Percentiles rank a stretch among this genome's conserved stretches.
phyloP scores from a whole-genome alignment of 2,888 invertebrate genomes.

The Cryptophagus acutangulus region DNA sequence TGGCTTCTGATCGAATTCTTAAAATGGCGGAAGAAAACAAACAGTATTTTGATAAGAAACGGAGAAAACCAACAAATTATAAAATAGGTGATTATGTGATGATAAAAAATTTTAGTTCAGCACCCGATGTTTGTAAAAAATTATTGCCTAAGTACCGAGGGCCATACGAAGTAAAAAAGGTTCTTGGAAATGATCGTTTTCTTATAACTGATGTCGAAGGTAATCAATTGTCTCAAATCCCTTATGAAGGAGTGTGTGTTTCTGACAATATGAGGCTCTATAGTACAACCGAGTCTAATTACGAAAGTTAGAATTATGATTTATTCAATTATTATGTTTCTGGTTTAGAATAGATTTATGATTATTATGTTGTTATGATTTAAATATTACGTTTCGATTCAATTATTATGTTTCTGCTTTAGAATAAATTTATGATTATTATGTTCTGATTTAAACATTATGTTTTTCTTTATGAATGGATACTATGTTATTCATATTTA shows the following conservation, averaged over 20 bases:
- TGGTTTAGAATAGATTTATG: too few relatives aligned
- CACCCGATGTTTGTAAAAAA: slow-evolving; percentile 23
- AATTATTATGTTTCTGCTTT: too few relatives aligned
- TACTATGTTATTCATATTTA: too few relatives aligned
- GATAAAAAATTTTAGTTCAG: slow-evolving; percentile 22
- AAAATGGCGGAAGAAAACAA: background rate
- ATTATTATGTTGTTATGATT: too few relatives aligned
- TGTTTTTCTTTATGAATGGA: too few relatives aligned
- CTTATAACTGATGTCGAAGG: slow-evolving; percentile 19
- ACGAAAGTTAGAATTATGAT: too few relatives aligned
- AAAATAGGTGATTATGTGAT: slow-evolving; percentile 23
- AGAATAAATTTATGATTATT: too few relatives aligned
- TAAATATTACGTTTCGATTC: too few relatives aligned
- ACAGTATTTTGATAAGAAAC: slow-evolving; percentile 16
- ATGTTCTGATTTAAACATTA: too few relatives aligned
- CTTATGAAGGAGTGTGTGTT: slow-evolving; percentile 16
- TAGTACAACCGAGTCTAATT: too few relatives aligned
- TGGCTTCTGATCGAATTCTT: slow-evolving; percentile 5
- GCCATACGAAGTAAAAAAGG: slow-evolving; percentile 23
- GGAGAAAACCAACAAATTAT: slow-evolving; percentile 15
- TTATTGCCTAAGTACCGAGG: slow-evolving; percentile 25
- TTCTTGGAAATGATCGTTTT: slow-evolving; percentile 28
- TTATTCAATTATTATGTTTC: too few relatives aligned
- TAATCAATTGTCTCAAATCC: slow-evolving; percentile 21
- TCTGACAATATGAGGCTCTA: slow-evolving; percentile 19